Conservation (phyloP, 1,140 invertebrate genomes). For the Drosophila fuyamai region DNA sequence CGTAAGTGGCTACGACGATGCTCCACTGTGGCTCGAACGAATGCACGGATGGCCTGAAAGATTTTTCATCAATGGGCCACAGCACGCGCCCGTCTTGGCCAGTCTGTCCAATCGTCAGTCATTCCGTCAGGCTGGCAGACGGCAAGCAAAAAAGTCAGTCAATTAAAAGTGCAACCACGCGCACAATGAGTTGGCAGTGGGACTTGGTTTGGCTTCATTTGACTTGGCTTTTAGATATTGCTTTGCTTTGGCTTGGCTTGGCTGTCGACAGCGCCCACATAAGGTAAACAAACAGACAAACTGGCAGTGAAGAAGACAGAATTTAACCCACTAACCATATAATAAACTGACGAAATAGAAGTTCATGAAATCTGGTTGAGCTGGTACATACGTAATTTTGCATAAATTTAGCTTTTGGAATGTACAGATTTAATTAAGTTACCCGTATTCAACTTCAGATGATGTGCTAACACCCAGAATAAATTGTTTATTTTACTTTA, state of each 20-base stretch:
- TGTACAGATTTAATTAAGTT: neutral
- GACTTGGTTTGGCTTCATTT: conserved; percentile 44
- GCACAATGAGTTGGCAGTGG: conserved; percentile 67
- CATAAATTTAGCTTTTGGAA: conserved; percentile 2
- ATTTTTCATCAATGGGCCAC: conserved; percentile 75
- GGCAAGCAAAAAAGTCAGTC: conserved; percentile 33
- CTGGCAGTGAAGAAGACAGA: conserved; percentile 57
- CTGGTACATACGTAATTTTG: conserved; percentile 34
- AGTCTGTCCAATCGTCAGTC: conserved; percentile 5
- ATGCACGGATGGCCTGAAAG: conserved; percentile 29
- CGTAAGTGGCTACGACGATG: conserved; percentile 58
- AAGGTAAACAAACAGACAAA: conserved; percentile 36
- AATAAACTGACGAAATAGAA: neutral
- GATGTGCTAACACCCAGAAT: too few species aligned
- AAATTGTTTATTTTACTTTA: too few species aligned
- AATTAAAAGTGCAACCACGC: conserved; percentile 83
- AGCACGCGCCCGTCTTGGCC: conserved; percentile 66
- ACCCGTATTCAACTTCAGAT: too few species aligned
- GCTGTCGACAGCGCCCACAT: conserved; percentile 45
- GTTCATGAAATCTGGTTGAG: neutral
- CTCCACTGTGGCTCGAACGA: conserved; percentile 53
- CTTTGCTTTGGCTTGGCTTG: conserved; percentile 36
- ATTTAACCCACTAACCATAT: conserved; percentile 24
- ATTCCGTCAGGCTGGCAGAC: conserved; percentile 8
- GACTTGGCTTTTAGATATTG: conserved; percentile 38